Evolutionary conservation across 2,797 vertebrate genomes (phyloP).

Genomic region (Echeneis naucrates): DNA sequence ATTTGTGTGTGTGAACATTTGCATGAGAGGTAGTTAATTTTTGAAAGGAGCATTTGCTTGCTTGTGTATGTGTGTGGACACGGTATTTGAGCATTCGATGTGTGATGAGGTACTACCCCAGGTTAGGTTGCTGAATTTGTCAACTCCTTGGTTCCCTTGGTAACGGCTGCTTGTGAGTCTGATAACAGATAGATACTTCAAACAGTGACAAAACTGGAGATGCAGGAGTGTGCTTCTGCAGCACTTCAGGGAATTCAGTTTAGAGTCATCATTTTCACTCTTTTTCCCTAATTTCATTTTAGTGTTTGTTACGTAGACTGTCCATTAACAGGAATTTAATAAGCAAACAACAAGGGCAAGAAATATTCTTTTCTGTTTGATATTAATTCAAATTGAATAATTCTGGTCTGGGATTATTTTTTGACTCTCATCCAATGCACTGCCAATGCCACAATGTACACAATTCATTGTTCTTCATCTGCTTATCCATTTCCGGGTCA

Average conservation of each 20-base stretch:
- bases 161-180: conserved; percentile 1
- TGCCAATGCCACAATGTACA: background rate
- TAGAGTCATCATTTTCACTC: too few relatives aligned
- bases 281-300: background rate
- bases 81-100: background rate
- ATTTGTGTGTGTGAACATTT: conserved; percentile 33
- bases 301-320: background rate
- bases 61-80: background rate
- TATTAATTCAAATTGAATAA: background rate
- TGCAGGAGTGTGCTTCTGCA: background rate
- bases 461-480: too few relatives aligned
- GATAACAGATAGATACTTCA: conserved; percentile 12
- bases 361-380: background rate
- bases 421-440: background rate
- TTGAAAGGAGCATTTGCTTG: too few relatives aligned
- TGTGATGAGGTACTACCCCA: background rate
- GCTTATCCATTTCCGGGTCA: too few relatives aligned
- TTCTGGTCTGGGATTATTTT: background rate
- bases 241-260: background rate
- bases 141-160: background rate
- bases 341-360: too few relatives aligned
- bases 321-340: background rate
- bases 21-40: conserved; percentile 10
- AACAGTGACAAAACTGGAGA: background rate
- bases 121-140: conserved; percentile 4